A percentile compares a stretch with the other conserved stretches of the same genome.
Conservation (phyloP, 2,888 invertebrate genomes). For the Periphyllus acericola region DNA sequence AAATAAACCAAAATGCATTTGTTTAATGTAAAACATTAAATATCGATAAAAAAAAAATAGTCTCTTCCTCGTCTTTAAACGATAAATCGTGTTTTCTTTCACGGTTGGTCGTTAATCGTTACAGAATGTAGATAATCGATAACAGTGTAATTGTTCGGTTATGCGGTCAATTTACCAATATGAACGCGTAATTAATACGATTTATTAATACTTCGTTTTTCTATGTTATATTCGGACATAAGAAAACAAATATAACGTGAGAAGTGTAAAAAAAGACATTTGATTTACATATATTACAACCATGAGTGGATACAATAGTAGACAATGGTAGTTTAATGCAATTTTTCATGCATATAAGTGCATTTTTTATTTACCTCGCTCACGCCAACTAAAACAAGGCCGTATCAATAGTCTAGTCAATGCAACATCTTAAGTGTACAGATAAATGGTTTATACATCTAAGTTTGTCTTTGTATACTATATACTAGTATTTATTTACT, state of each 20-base stretch:
- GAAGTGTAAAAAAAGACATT: background rate
- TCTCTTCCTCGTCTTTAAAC: background rate
- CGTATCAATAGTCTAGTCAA: background rate
- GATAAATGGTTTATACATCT: too few species aligned
- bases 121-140: background rate
- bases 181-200: background rate
- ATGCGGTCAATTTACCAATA: background rate
- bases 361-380: background rate
- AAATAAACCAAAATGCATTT: too few species aligned
- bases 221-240: background rate
- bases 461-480: too few species aligned
- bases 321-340: background rate
- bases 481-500: too few species aligned
- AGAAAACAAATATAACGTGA: background rate
- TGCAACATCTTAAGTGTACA: background rate
- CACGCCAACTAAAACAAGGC: background rate
- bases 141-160: background rate
- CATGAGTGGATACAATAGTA: background rate
- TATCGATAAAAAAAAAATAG: too few species aligned
- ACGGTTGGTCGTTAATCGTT: background rate
- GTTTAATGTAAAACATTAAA: too few species aligned
- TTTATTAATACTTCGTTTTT: background rate
- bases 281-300: background rate
- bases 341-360: background rate
- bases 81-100: background rate